Evolutionary conservation across 2,113 vertebrate genomes (phyloP).

Genomic region (Siphamia tubifer): DNA sequence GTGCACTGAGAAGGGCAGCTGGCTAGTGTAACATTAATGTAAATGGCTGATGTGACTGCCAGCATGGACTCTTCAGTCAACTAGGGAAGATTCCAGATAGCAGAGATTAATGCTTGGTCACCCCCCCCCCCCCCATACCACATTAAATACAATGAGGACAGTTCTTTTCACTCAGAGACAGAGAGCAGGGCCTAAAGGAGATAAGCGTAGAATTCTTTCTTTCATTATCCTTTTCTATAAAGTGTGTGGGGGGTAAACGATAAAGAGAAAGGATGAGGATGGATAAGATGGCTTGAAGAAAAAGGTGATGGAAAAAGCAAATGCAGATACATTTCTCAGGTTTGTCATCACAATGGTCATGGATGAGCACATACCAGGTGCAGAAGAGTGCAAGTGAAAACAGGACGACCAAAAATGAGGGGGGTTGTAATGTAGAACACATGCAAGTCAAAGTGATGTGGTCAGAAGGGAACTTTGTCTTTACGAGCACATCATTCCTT

Average conservation of each 20-base stretch:
- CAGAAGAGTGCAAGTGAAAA: slow-evolving; percentile 27
- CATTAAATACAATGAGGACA: slow-evolving; percentile 18
- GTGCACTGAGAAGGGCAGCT: slow-evolving; percentile 17
- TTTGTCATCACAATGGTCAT: slow-evolving; percentile 23
- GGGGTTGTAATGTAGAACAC: slow-evolving; percentile 55
- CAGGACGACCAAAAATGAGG: slow-evolving; percentile 4
- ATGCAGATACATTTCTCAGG: slow-evolving; percentile 25
- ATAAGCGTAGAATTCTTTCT: slow-evolving; percentile 17
- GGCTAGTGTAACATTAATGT: slow-evolving; percentile 17
- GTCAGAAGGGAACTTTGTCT: slow-evolving; percentile 51
- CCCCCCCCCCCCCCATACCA: slow-evolving; percentile 5
- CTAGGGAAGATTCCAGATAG: background rate
- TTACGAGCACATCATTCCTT: slow-evolving; percentile 61
- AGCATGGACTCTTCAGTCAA: background rate
- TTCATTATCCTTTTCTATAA: background rate
- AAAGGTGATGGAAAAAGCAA: background rate
- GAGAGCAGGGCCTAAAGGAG: slow-evolving; percentile 6
- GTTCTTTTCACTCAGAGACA: slow-evolving; percentile 27
- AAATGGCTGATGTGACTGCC: slow-evolving; percentile 2
- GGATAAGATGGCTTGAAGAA: background rate
- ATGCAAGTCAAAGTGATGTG: slow-evolving; percentile 46
- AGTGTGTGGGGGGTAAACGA: background rate
- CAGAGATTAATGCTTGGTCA: slow-evolving; percentile 12
- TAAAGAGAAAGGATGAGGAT: background rate
- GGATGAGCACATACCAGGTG: slow-evolving; percentile 58